Conservation (phyloP, 1,140 invertebrate species). For the Drosophila novamexicana region DNA sequence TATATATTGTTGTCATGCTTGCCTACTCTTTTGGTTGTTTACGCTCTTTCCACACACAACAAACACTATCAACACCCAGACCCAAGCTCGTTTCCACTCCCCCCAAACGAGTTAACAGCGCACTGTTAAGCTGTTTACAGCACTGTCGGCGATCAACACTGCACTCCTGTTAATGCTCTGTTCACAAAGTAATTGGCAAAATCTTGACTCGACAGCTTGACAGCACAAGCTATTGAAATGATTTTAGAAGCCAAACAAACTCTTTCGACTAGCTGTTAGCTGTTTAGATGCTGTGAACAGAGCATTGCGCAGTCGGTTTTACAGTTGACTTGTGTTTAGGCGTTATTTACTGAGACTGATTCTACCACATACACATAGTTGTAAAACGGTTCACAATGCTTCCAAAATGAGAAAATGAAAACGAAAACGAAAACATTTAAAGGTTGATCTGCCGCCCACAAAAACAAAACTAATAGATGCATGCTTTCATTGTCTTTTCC, state of each 20-base stretch:
- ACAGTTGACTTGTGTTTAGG: conserved; percentile 2
- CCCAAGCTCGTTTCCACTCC: background rate
- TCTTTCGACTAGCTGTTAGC: too few relatives aligned
- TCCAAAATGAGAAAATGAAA: conserved; percentile 15
- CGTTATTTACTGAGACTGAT: conserved; percentile 41
- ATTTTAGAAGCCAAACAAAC: too few relatives aligned
- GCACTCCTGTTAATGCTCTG: background rate
- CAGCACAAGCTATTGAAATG: too few relatives aligned
- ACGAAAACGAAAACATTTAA: background rate
- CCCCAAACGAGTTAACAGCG: background rate
- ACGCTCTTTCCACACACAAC: conserved; percentile 13
- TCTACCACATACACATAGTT: conserved; percentile 23
- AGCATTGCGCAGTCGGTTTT: background rate
- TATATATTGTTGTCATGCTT: background rate
- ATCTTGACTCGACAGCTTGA: too few relatives aligned
- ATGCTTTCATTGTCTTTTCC: too few relatives aligned
- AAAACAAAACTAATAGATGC: too few relatives aligned
- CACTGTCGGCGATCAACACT: background rate
- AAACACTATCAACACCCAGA: background rate
- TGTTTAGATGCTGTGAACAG: background rate
- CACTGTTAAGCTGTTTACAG: conserved; percentile 10
- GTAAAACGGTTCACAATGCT: conserved; percentile 19
- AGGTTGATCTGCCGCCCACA: too few relatives aligned
- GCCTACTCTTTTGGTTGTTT: conserved; percentile 40
- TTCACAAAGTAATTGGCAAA: background rate